Base-by-base conservation (phyloP, 2,113 vertebrate genomes). In the Gallinago undulata region DNA sequence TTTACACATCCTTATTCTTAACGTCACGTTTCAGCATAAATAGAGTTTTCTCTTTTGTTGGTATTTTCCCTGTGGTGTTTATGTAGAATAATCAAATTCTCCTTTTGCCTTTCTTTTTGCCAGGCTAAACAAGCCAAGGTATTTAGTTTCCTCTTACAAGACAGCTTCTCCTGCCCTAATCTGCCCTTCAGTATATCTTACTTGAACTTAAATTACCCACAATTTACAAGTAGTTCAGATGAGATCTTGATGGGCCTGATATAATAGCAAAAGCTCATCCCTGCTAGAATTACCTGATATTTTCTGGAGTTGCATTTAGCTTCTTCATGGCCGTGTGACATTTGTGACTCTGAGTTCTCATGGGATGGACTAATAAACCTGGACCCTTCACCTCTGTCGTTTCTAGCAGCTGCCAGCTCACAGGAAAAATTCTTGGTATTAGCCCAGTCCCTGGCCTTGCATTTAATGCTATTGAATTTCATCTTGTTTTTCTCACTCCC, bases 51-150 rank as follows among this genome's bases (percentile, higher is more conserved):
- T 55, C 35, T 94, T 92, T 92, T 89, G 80, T 91, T 92, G 69
- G 30, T 78, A 14, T 89, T 96, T 96, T 91, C 91, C 91, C 93
- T 87, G 84, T 87, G 89, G 84, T 73, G 60, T 92, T 91, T 55
- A 51, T 87, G 86, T 48, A 75, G 90, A 87, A 72, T 95, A 96
- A 94, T 94, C 86, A 93, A 51, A 89, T 84, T 92, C n/a, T 90
- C 45, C 80, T 81, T 84, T 84, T 74, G 60, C 19, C 17, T 86
- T 92, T 70, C 50, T 67, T 73, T 90, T 64, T 73, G 50, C 89
- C 28, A 70, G 72, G 87, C 76, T 81, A 63, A 91, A 91, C 28
- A 87, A 91, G 50, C 64, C 47, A 57, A 56, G 73, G 8, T 77
- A 19, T 24, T 89, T 68, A 2, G 30, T 84, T 92, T 84, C 30